Base-by-base conservation (phyloP, 2,888 invertebrate genomes). In the Sphinx pinastri region DNA sequence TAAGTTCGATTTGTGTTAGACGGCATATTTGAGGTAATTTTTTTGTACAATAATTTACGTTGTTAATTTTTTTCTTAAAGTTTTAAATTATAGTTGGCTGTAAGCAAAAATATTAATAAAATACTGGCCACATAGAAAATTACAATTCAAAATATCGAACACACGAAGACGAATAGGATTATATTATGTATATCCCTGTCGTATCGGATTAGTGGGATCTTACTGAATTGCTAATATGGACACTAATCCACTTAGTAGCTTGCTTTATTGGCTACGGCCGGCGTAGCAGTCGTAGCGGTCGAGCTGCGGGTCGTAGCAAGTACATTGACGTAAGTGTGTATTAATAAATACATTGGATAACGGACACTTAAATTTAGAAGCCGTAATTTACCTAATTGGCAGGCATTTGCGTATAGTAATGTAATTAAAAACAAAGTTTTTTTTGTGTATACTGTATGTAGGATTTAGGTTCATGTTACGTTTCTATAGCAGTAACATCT, bases 161-260 rank as follows among this genome's bases (percentile, higher is more conserved):
- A 49, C 16, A 7, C 6, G 47, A 57, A 57, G 25, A 57, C 25
- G 12, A 63, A 19, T 16, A 13, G 49, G 49, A 63, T 47, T 63
- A 49, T 19, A 25, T 2, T 25, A 25, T 25, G 25, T 25, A 47
- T 49, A 47, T 49, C 12, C 47, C 25, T 58, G 31, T 25, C 60
- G 60, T 49, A 63, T 19, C 47, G 49, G 63, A 63, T 63, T 47
- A 63, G 63, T 49, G 12, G 19, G 55, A 63, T 49, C 49, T 60
- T 49, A 63, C 63, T 63, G 63, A 63, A 63, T 63, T 63, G 63
- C 63, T 63, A 63, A 63, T 63, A 63, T 47, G 63, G 47, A 19
- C 8, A 63, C 47, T 63, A 63, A 63, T 63, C 63, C 63, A 63
- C 19, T 63, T 63, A 63, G 13, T 63, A 47, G 19, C 49, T 16